A percentile compares a stretch with the other conserved stretches of the same genome.
Conservation (phyloP, 2,888 invertebrate species). For the Ephialtes manifestator region DNA sequence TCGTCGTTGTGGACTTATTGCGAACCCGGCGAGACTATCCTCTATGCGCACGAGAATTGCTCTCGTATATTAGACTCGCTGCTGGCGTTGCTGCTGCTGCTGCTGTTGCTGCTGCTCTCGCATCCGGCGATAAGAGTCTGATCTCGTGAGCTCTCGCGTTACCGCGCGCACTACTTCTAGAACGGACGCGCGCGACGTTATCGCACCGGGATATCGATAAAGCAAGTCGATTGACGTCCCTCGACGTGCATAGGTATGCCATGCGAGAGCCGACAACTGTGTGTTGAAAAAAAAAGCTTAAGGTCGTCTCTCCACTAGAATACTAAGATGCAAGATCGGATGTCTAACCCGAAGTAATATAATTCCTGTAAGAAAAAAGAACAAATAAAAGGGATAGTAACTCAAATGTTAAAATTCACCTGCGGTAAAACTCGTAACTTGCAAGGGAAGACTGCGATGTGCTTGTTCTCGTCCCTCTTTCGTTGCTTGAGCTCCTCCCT, state of each 20-base stretch:
- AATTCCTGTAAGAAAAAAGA: not conserved
- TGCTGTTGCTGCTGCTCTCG: slow-evolving; percentile 50
- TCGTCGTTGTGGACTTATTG: not conserved
- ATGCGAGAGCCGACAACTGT: not conserved
- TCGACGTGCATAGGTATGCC: slow-evolving; percentile 24
- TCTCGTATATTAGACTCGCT: slow-evolving; percentile 52
- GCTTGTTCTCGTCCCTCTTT: slow-evolving; percentile 98
- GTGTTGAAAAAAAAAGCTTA: not conserved
- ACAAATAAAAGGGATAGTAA: not conserved
- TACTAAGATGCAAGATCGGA: not conserved
- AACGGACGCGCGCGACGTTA: slow-evolving; percentile 63
- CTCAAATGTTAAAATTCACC: slow-evolving; percentile 85
- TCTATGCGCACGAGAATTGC: slow-evolving; percentile 28
- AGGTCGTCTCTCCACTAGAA: not conserved
- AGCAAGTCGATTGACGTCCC: slow-evolving; percentile 56
- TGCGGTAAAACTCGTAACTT: slow-evolving; percentile 93
- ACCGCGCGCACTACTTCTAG: slow-evolving; percentile 22
- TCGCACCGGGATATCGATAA: slow-evolving; percentile 66
- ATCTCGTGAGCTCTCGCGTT: slow-evolving; percentile 60
- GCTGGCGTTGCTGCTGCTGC: not conserved
- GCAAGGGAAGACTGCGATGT: slow-evolving; percentile 99
- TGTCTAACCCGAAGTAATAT: not conserved
- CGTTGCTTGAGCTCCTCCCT: slow-evolving; percentile 96
- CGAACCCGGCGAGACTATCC: slow-evolving; percentile 12
- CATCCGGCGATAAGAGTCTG: slow-evolving; percentile 72